phyloP scores from a whole-genome alignment of 2,113 vertebrate species.

The Spilogale gracilis region DNA sequence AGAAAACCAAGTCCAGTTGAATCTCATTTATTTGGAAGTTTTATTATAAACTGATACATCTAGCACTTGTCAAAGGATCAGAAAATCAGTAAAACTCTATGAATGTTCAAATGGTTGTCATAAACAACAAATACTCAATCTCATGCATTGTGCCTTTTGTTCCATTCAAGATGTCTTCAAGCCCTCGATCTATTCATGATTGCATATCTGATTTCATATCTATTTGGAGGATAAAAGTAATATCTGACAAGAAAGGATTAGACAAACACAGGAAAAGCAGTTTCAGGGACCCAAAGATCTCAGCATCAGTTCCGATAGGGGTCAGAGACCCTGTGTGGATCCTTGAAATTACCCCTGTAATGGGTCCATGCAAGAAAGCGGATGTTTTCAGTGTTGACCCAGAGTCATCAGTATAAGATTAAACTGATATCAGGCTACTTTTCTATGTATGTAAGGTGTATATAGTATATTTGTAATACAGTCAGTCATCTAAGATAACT shows the following conservation, averaged over 20 bases:
- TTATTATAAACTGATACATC: background rate
- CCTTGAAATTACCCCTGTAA: background rate
- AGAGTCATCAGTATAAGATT: background rate
- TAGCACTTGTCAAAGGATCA: background rate
- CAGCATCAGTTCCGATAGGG: background rate
- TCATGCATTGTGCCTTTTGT: background rate
- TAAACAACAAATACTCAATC: background rate
- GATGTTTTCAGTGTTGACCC: background rate
- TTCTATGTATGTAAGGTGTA: background rate
- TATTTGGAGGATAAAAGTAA: background rate
- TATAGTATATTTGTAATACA: background rate
- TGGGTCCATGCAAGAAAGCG: background rate
- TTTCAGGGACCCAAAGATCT: background rate
- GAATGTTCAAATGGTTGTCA: background rate
- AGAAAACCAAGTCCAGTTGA: background rate
- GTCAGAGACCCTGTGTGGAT: background rate
- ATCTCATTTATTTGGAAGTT: constrained; percentile 2
- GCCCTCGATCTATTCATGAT: background rate
- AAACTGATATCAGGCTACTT: background rate
- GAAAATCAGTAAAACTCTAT: background rate
- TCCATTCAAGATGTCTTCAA: background rate
- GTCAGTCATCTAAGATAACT: background rate
- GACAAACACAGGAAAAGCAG: background rate
- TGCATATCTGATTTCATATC: background rate
- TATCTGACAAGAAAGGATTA: background rate